Conservation (phyloP, 2,797 vertebrate genomes). For the Aplochiton taeniatus region DNA sequence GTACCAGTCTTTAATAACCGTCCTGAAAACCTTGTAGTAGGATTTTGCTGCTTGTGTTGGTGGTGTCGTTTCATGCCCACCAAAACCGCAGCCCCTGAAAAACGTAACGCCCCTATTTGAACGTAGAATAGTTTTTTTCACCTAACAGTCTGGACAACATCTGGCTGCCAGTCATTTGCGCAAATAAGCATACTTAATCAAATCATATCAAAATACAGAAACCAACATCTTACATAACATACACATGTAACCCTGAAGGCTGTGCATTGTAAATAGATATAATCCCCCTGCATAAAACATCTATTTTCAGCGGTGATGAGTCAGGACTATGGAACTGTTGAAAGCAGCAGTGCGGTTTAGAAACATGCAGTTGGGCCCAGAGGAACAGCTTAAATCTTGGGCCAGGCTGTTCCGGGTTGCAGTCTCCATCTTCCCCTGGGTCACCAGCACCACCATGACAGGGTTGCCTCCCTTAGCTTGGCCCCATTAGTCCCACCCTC, state of each 20-base stretch:
- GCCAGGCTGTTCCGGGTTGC: conserved; percentile 2
- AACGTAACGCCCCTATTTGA: too few relatives aligned
- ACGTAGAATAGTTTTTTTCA: background rate
- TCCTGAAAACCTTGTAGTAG: too few relatives aligned
- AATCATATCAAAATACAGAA: conserved; percentile 13
- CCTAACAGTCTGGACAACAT: background rate
- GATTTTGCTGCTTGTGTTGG: too few relatives aligned
- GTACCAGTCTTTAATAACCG: too few relatives aligned
- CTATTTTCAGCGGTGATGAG: conserved; percentile 48
- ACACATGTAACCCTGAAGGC: conserved; percentile 6
- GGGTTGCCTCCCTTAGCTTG: background rate
- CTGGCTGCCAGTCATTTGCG: conserved; percentile 8
- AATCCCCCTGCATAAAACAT: conserved; percentile 6
- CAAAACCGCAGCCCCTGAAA: too few relatives aligned
- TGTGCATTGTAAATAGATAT: conserved; percentile 22
- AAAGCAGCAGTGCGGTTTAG: conserved; percentile 7
- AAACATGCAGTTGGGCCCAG: conserved; percentile 10
- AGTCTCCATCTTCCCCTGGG: conserved; percentile 22
- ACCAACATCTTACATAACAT: conserved; percentile 20
- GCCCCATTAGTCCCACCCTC: background rate
- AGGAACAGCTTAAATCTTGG: conserved; percentile 28
- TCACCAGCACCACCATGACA: conserved; percentile 41
- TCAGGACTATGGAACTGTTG: conserved; percentile 34
- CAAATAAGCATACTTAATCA: conserved; percentile 18
- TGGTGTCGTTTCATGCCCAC: too few relatives aligned